Evolutionary conservation across 1,140 invertebrate species (phyloP), one percentile per base, ranked within the genome.

Genomic region (Brachionus sp.): DNA sequence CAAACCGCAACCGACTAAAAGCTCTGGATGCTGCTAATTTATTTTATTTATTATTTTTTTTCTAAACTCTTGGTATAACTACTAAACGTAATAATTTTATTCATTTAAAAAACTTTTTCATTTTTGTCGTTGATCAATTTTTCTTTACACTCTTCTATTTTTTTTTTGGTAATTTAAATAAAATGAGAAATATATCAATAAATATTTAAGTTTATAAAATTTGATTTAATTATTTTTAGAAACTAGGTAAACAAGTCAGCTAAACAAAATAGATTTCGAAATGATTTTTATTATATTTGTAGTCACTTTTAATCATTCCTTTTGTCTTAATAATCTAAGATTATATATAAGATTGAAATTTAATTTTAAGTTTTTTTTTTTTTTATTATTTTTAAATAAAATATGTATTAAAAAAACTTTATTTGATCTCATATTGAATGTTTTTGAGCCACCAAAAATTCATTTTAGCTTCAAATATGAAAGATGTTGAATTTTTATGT

Each of bases 11-110:
- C 5, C 80, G n/a, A 19, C 19, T 9, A 66, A 82, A 82, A 33
- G 57, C 35, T 42, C 57, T 12, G 80, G 80, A 25, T 66, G 80
- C 39, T 82, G 80, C 37, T 80, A 66, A 80, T 46, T 70, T 70
- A 39, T 70, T 46, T 70, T 70, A 39, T 70, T 70, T 16, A 16
- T 70, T 70, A n/a, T 35, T 37, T 70, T 39, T 16, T 39, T 70
- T 70, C 37, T 37, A 37, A 37, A 35, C 16, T 70, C n/a, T 70
- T 39, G 37, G 16, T 39, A 70, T 39, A 70, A 70, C 35, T 39
- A 70, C 66, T 37, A 16, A 57, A 57, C 50, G 50, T 57, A 57
- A 57, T 57, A 57, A 57, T 57, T 57, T 57, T 57, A 57, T 57
- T 57, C 50, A 57, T 57, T 57, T 57, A 57, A 57, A 42, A 57